These are phyloP conservation scores for Choreutis nemorana DNA, from an alignment of 2,888 invertebrate genomes.

Conservation along the genomic window DNA sequence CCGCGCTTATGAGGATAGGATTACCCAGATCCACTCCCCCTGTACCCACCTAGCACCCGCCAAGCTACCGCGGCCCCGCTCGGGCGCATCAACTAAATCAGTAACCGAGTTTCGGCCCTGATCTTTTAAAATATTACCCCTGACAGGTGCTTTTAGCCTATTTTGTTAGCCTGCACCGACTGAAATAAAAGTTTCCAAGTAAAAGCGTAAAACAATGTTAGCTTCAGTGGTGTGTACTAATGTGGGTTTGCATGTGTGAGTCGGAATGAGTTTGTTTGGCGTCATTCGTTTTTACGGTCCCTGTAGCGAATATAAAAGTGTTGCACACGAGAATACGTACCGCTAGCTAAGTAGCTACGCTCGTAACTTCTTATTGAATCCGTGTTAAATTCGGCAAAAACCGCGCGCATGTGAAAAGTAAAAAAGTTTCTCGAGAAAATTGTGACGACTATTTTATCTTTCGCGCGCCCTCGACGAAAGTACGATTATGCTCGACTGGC, in stretches of 20 bases:
- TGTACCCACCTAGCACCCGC: too few species aligned
- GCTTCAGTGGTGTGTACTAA: too few species aligned
- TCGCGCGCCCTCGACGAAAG: slow-evolving; percentile 30
- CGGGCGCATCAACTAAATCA: slow-evolving; percentile 10
- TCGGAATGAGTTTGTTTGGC: too few species aligned
- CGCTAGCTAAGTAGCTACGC: slow-evolving; percentile 27
- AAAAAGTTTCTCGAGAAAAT: slow-evolving; percentile 39
- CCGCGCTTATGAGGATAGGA: slow-evolving; percentile 45
- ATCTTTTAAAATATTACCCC: slow-evolving; percentile 19
- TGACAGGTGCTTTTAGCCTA: slow-evolving; percentile 14
- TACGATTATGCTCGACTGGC: slow-evolving; percentile 51
- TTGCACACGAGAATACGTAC: slow-evolving; percentile 8
- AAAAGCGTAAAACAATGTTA: slow-evolving; percentile 1
- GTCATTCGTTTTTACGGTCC: slow-evolving; percentile 9
- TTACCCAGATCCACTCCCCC: slow-evolving; percentile 32
- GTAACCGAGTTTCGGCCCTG: slow-evolving; percentile 22
- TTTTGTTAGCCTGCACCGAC: background rate
- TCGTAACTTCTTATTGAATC: slow-evolving; percentile 48
- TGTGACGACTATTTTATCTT: slow-evolving; percentile 47
- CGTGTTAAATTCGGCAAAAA: slow-evolving; percentile 37
- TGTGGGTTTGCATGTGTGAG: too few species aligned
- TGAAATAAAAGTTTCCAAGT: background rate
- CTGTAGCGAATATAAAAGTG: slow-evolving; percentile 19
- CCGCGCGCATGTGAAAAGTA: slow-evolving; percentile 30
- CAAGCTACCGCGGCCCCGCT: slow-evolving; percentile 1